phyloP scores from a whole-genome alignment of 2,888 invertebrate species.

The Eupithecia tripunctaria region DNA sequence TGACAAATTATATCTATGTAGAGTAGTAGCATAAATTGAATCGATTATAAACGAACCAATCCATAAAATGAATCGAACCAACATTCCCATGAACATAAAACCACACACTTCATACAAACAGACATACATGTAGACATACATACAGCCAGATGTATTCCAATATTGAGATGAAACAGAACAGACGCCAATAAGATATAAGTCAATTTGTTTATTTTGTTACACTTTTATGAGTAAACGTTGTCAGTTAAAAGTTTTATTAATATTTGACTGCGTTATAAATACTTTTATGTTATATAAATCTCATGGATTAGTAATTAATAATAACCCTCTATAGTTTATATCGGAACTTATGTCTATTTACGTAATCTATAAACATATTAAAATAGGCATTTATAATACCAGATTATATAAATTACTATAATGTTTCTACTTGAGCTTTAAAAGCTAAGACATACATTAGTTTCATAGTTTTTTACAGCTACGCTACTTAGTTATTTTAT shows the following conservation, averaged over 20 bases:
- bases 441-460: not conserved
- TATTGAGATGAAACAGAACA: slow-evolving; percentile 71
- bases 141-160: slow-evolving; percentile 56
- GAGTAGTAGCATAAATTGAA: slow-evolving; percentile 2
- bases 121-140: slow-evolving; percentile 11
- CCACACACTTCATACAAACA: slow-evolving; percentile 36
- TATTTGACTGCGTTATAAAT: slow-evolving; percentile 31
- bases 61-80: slow-evolving; percentile 41
- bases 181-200: slow-evolving; percentile 61
- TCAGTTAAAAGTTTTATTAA: slow-evolving; percentile 53
- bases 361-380: not conserved
- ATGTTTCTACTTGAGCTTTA: not conserved
- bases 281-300: slow-evolving; percentile 12
- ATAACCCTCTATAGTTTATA: not conserved
- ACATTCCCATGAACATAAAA: slow-evolving; percentile 45
- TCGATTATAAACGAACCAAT: slow-evolving; percentile 20
- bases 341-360: not conserved
- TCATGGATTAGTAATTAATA: slow-evolving; percentile 3
- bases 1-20: slow-evolving; percentile 3
- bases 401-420: not conserved
- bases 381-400: slow-evolving; percentile 2
- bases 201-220: slow-evolving; percentile 69
- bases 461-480: not conserved
- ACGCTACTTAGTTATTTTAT: not conserved
- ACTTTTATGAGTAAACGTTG: slow-evolving; percentile 71